These are phyloP conservation scores for Dinomys branickii DNA, from an alignment of 2,113 vertebrate species.

Conservation along the genomic window DNA sequence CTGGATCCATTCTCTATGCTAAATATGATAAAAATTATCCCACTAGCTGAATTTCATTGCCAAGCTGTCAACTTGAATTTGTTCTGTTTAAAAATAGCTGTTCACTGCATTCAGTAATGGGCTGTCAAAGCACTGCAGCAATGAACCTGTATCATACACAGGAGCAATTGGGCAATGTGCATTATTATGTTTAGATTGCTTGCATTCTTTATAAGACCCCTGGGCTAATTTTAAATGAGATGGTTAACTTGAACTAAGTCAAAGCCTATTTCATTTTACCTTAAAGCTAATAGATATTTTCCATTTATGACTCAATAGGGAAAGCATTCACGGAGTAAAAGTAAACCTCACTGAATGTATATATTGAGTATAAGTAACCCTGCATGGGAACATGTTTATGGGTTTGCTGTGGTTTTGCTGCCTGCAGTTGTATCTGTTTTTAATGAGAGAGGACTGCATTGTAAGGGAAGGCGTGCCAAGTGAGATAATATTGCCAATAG, in stretches of 20 bases:
- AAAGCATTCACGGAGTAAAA: conserved; percentile 67
- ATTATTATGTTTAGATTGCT: conserved; percentile 90
- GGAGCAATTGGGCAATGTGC: conserved; percentile 92
- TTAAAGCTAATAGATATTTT: conserved; percentile 82
- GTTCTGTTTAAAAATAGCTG: conserved; percentile 91
- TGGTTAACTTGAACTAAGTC: conserved; percentile 90
- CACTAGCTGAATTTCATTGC: conserved; percentile 90
- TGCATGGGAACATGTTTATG: conserved; percentile 17
- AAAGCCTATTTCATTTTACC: conserved; percentile 84
- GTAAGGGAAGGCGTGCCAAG: conserved; percentile 81
- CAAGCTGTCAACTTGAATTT: conserved; percentile 90
- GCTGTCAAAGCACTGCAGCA: conserved; percentile 90
- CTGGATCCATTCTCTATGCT: conserved; percentile 84
- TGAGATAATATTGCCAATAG: conserved; percentile 80
- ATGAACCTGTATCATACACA: conserved; percentile 91
- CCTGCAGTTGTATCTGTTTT: conserved; percentile 72
- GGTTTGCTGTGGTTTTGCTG: conserved; percentile 70
- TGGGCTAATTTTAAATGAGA: conserved; percentile 93
- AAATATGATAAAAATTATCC: conserved; percentile 90
- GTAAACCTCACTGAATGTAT: conserved; percentile 71
- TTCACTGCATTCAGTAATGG: conserved; percentile 92
- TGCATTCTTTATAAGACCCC: conserved; percentile 90
- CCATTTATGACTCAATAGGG: conserved; percentile 66
- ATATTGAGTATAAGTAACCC: conserved; percentile 19
- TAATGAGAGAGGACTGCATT: conserved; percentile 76